Conservation (phyloP, 2,113 vertebrate species). For the Strigops habroptila region DNA sequence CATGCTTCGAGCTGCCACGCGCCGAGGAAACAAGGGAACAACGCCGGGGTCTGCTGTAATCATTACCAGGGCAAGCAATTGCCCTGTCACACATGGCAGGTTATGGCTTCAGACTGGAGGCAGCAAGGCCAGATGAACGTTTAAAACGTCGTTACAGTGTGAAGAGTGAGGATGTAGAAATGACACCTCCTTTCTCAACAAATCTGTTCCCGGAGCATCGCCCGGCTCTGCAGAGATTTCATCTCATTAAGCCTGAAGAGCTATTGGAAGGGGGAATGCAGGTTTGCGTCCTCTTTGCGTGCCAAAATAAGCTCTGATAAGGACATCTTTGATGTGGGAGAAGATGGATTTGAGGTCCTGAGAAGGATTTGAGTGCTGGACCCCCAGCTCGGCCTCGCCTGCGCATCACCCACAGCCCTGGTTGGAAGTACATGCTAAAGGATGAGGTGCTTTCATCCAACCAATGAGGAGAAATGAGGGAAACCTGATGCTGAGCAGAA, state of each 20-base stretch:
- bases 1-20: neutral
- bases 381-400: accelerated
- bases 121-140: conserved; percentile 45
- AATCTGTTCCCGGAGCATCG: conserved; percentile 14
- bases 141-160: neutral
- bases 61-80: neutral
- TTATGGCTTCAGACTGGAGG: conserved; percentile 29
- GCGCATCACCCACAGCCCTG: neutral
- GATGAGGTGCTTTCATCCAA: neutral
- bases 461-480: neutral
- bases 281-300: neutral
- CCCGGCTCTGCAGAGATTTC: conserved; percentile 8
- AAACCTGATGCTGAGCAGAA: neutral
- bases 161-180: conserved; percentile 16
- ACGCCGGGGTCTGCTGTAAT: neutral
- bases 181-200: conserved; percentile 41
- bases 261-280: neutral
- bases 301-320: neutral
- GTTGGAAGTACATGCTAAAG: neutral
- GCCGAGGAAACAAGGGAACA: neutral
- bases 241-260: conserved; percentile 3
- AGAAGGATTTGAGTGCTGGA: neutral
- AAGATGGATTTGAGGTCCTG: conserved; percentile 1
- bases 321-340: neutral
- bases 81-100: conserved; percentile 41